A percentile compares a stretch with the other conserved stretches of the same genome.
phyloP scores from a whole-genome alignment of 2,888 invertebrate species.

The Pantelozetes paolii region DNA sequence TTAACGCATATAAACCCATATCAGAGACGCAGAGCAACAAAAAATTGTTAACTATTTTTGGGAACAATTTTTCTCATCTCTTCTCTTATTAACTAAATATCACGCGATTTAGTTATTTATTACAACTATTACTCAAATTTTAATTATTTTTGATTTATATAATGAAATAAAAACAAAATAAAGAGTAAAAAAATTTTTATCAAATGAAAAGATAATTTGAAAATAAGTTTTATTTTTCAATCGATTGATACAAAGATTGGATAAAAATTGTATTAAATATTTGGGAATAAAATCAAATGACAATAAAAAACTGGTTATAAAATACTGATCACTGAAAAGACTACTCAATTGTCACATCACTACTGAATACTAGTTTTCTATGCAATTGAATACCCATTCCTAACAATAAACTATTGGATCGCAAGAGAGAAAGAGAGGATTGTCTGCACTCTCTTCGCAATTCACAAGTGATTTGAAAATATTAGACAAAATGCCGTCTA shows the following conservation, averaged over 20 bases:
- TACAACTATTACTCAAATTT: conserved; percentile 35
- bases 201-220: neutral
- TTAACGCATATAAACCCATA: conserved; percentile 31
- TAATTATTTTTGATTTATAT: conserved; percentile 35
- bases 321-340: neutral
- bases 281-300: conserved; percentile 9
- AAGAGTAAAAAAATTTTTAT: neutral
- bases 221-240: neutral
- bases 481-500: conserved; percentile 37
- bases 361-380: neutral
- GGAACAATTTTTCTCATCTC: conserved; percentile 13
- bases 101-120: conserved; percentile 37
- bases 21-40: neutral
- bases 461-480: conserved; percentile 32
- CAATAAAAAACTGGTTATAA: conserved; percentile 32
- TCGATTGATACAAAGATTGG: neutral
- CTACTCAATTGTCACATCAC: neutral
- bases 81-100: conserved; percentile 25
- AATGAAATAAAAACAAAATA: neutral
- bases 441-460: conserved; percentile 19
- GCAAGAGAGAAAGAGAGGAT: neutral
- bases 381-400: neutral
- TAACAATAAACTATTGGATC: conserved; percentile 1
- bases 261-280: neutral
- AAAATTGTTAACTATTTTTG: conserved; percentile 12